Percentiles rank a stretch among this genome's conserved stretches.
These are phyloP conservation scores for Allolobophora icterica DNA, from an alignment of 2,888 invertebrate genomes.

Conservation along the genomic window DNA sequence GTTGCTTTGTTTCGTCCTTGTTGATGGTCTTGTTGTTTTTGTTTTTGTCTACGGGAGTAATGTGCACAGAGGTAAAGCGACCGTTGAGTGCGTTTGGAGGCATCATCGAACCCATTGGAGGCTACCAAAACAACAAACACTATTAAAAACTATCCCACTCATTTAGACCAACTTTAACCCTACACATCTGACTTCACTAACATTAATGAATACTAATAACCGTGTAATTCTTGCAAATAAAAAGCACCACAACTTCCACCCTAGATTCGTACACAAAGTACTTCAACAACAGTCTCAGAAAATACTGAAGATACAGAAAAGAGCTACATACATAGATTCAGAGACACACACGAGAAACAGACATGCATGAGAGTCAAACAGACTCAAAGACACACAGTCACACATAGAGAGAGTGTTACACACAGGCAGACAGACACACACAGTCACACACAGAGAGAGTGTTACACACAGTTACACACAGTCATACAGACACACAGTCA, in stretches of 20 bases:
- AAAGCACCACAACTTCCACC: no score
- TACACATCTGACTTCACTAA: background rate
- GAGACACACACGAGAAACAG: background rate
- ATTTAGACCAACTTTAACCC: background rate
- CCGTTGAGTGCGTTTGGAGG: background rate
- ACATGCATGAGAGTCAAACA: background rate
- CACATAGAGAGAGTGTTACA: no score
- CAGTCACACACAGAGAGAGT: background rate
- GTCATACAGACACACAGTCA: background rate
- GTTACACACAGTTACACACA: background rate
- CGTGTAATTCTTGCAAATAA: background rate
- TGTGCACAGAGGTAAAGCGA: background rate
- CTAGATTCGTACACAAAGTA: background rate
- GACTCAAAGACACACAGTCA: no score
- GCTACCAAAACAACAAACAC: background rate
- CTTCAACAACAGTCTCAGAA: background rate
- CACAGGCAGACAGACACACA: no score
- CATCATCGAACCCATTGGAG: background rate
- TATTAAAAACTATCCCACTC: background rate
- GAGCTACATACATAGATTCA: background rate
- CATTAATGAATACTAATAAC: background rate
- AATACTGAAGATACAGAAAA: background rate
- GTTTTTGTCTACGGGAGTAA: conserved; percentile 68
- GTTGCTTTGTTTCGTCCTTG: conserved; percentile 32
- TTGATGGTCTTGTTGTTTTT: conserved; percentile 13